These are phyloP conservation scores for Plemyria rubiginata DNA, from an alignment of 2,888 invertebrate species.

Conservation along the genomic window DNA sequence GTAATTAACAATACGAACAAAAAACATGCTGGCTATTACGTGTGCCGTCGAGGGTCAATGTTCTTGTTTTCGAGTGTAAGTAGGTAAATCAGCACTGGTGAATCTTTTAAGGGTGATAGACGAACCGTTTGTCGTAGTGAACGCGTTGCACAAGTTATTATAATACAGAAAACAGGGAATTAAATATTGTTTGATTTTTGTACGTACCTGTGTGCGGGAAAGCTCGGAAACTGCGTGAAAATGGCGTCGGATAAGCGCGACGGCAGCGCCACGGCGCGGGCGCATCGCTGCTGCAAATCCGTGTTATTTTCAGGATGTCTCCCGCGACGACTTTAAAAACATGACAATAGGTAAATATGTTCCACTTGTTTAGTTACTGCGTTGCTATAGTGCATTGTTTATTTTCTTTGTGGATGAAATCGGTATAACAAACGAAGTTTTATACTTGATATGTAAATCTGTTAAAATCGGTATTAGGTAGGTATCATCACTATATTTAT, in stretches of 20 bases:
- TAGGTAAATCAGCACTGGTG: conserved; percentile 30
- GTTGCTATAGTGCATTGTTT: background rate
- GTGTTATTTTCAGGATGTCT: conserved; percentile 84
- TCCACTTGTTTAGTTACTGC: conserved; percentile 27
- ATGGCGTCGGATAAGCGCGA: conserved; percentile 79
- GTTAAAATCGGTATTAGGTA: no score
- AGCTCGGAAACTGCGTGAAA: conserved; percentile 80
- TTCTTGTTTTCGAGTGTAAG: conserved; percentile 65
- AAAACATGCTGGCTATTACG: conserved; percentile 83
- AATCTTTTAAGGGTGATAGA: conserved; percentile 23
- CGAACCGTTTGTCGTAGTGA: conserved; percentile 24
- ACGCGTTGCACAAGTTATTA: conserved; percentile 41
- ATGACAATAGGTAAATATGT: conserved; percentile 55
- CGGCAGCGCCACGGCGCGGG: conserved; percentile 73
- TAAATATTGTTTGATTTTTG: conserved; percentile 43
- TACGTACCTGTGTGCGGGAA: conserved; percentile 81
- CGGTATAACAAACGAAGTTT: no score
- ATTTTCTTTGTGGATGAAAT: background rate
- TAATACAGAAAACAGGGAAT: conserved; percentile 35
- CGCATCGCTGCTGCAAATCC: conserved; percentile 75
- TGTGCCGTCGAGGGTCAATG: conserved; percentile 75
- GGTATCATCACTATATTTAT: background rate
- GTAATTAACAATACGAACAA: conserved; percentile 69
- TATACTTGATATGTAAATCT: no score
- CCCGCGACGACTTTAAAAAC: conserved; percentile 81